A percentile compares a stretch with the other conserved stretches of the same genome.
Conservation (phyloP, 2,113 vertebrate species). For the Triplophysa tibetana region DNA sequence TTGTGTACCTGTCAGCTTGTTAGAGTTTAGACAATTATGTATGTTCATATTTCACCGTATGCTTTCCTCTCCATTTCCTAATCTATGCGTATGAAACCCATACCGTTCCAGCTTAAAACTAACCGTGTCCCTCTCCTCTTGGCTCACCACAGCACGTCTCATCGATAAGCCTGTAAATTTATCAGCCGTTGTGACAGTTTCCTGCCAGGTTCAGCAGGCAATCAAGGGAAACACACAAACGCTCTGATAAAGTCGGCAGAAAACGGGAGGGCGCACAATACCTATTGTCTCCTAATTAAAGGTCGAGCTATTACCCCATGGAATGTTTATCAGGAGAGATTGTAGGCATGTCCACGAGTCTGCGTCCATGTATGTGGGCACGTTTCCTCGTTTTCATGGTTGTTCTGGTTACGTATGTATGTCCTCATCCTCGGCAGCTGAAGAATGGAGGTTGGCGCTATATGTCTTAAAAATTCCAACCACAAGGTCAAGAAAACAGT, state of each 20-base stretch:
- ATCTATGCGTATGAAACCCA: conserved; percentile 44
- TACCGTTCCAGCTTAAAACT: conserved; percentile 61
- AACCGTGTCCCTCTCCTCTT: conserved; percentile 38
- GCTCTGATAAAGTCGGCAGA: conserved; percentile 70
- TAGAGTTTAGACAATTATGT: neutral
- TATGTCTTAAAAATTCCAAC: conserved; percentile 60
- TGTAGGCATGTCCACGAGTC: conserved; percentile 17
- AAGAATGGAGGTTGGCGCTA: conserved; percentile 31
- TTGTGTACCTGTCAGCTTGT: neutral
- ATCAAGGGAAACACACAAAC: conserved; percentile 69
- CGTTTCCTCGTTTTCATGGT: conserved; percentile 40
- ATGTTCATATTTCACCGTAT: conserved; percentile 16
- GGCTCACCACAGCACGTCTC: conserved; percentile 43
- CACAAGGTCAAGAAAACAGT: conserved; percentile 44
- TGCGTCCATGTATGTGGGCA: conserved; percentile 43
- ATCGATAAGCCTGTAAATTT: conserved; percentile 72
- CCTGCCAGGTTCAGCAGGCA: conserved; percentile 66
- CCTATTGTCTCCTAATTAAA: conserved; percentile 77
- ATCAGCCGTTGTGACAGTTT: conserved; percentile 80
- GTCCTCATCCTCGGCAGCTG: conserved; percentile 26
- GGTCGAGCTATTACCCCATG: conserved; percentile 64
- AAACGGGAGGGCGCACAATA: conserved; percentile 68
- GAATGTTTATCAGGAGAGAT: conserved; percentile 68
- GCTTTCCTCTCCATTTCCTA: neutral
- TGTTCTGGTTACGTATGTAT: conserved; percentile 49